Base-by-base conservation (phyloP, 2,113 vertebrate genomes). In the Typhlomys cinereus region DNA sequence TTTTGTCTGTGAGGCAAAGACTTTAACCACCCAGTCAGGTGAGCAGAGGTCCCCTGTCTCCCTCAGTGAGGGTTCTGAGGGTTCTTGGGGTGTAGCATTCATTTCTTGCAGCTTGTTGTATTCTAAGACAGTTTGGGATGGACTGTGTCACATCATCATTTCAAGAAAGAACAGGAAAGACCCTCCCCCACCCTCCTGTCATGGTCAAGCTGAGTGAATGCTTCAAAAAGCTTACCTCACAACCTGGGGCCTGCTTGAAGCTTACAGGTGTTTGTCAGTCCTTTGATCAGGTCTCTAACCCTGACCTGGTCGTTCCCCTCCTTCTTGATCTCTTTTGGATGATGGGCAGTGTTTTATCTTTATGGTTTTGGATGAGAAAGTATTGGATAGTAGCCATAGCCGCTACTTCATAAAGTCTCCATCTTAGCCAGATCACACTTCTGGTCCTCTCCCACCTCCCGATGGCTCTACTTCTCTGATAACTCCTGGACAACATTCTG, bases 191-290 rank as follows among this genome's bases (percentile, higher is more conserved):
- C 9, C 20, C 0, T 29, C 29, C 20, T 5, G 12, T 2, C 20
- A 13, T 36, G 29, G 36, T 73, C n/a, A 75, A 15, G n/a, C 9
- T 48, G 12, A 11, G 62, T 44, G 48, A 0, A 2, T 71, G 41
- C 91, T 89, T 67, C 34, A 25, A 25, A 17, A n/a, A 12, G 66
- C 34, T 31, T 20, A 52, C 36, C 31, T 62, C 27, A 48, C 3
- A 25, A 15, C 17, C 41, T 15, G 7, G 20, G 2, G 25, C 18
- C 25, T 46, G 2, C 25, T 1, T 0, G 4, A 39, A 62, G 8
- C 2, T 0, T 5, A 0, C 34, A 29, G 50, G 5, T 83, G 61
- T n/a, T 59, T 12, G 18, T 82, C 59, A 75, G 31, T 5, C 27
- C 21, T 83, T 90, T 76, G 52, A 41, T 81, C 34, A 59, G 31